Base-by-base conservation (phyloP, 2,888 invertebrate species). In the Apamea crenata region DNA sequence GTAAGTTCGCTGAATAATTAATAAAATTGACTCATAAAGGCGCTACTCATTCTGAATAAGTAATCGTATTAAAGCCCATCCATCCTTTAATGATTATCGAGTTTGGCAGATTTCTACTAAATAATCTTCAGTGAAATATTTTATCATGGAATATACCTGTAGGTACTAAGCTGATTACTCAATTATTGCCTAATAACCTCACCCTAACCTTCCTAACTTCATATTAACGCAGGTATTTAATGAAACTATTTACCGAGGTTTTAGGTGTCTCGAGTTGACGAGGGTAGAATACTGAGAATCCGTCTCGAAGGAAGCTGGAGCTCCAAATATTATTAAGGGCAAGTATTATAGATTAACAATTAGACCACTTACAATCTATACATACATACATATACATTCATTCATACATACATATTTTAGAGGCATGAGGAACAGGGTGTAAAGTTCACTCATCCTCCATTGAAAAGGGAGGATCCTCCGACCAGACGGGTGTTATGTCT, bases 1-100 rank as follows among this genome's bases (percentile, higher is more conserved):
- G 16, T 4, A 56, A 77, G n/a, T 69, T 74, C 40, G 66, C n/a
- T 63, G 25, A 72, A 81, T 65, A 71, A 40, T 53, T 44, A 74
- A 81, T 81, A 1, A 76, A 69, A 82, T 47, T 18, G 7, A 56
- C 50, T 56, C 47, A 1, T 21, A 36, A 4, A 69, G 16, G 44
- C 7, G 56, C 8, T 53, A 36, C 56, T 63, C 18, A 63, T 70
- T 16, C 53, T 66, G 36, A 81, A 56, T 76, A 56, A 56, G 32
- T 59, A 70, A 75, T 61, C 16, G n/a, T 36, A 21, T 59, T n/a
- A 69, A 44, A 21, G 21, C 50, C 36, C 25, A 53, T 53, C 18
- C 40, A 75, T 67, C 40, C 14, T n/a, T 40, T 59, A 66, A n/a
- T 44, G 47, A 47, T 40, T 40, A 18, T 59, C 32, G 21, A 67